phyloP scores from a whole-genome alignment of 1,140 invertebrate genomes.

The Drosophila sproati region DNA sequence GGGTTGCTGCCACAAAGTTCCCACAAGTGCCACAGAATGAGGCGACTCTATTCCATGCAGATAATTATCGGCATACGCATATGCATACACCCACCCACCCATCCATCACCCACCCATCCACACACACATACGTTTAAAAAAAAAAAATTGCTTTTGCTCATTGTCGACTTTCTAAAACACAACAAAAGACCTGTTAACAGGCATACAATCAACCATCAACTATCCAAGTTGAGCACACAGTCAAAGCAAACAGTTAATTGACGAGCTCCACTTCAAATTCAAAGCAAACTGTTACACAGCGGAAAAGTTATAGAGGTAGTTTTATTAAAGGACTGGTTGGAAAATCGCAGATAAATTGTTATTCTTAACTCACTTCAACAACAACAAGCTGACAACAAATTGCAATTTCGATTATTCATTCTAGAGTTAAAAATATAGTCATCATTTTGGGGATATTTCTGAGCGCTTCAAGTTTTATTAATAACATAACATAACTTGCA shows the following conservation, averaged over 20 bases:
- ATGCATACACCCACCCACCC: neutral
- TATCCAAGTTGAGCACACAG: conserved; percentile 7
- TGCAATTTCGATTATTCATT: too few relatives aligned
- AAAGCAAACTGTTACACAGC: neutral
- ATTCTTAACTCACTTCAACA: too few relatives aligned
- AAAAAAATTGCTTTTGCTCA: conserved; percentile 10
- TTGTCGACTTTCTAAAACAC: conserved; percentile 38
- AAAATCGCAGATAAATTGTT: too few relatives aligned
- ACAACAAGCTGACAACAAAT: too few relatives aligned
- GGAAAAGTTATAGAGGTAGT: too few relatives aligned
- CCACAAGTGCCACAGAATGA: conserved; percentile 32
- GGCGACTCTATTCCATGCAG: conserved; percentile 11
- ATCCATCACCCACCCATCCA: neutral
- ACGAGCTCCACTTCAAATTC: conserved; percentile 2
- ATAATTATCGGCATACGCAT: conserved; percentile 31
- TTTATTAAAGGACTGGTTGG: too few relatives aligned
- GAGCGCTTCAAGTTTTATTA: too few relatives aligned
- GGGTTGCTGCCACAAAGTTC: conserved; percentile 39
- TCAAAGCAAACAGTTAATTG: conserved; percentile 11
- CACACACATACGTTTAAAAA: conserved; percentile 1
- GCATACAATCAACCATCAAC: neutral
- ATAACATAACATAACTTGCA: too few relatives aligned
- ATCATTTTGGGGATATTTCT: too few relatives aligned
- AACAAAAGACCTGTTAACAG: conserved; percentile 13
- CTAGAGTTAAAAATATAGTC: too few relatives aligned